Base-by-base conservation (phyloP, 2,113 vertebrate species). In the Pangasianodon hypophthalmus region DNA sequence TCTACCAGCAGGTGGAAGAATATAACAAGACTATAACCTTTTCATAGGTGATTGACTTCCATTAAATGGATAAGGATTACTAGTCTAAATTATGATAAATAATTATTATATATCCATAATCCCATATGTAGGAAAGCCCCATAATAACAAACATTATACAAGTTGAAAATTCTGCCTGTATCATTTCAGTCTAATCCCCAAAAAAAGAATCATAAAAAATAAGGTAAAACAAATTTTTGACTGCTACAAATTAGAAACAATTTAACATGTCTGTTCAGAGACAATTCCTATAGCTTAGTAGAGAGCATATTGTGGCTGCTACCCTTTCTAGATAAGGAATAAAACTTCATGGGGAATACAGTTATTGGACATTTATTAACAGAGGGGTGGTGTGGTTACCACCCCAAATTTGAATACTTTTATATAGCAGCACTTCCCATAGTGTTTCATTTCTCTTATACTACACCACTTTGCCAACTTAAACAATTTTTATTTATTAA, bases 1-100 rank as follows among this genome's bases (percentile, higher is more conserved):
- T 75, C n/a, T 18, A 79, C 86, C 89, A 85, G 86, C 71, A 90
- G 89, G 62, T 64, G 80, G 79, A 64, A 88, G 89, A 52, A 54
- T 90, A 79, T 67, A 64, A 69, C 16, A 84, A 41, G 41, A 46
- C 46, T 21, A 24, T 18, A 58, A 87, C 52, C 32, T 32, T 26
- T 54, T 52, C 54, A n/a, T 18, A 18, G 4, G 18, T 6, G 24
- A 48, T 29, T 10, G 18, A 75, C 37, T 44, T 41, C 37, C 2
- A 24, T 44, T 41, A 44, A 44, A 75, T 75, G 21, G 37, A 41
- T 44, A 7, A 41, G 6, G 37, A 9, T 41, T 18, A 73, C 4
- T 41, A 73, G 5, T 6, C 69, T 73, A 73, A 73, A 16, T 37
- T 37, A 41, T 69, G 18, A 16, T 7, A 11, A 19, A 44, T 3